Evolutionary conservation across 2,113 vertebrate species (phyloP), one percentile per base, ranked within the genome.

Genomic region (Brienomyrus brachyistius): DNA sequence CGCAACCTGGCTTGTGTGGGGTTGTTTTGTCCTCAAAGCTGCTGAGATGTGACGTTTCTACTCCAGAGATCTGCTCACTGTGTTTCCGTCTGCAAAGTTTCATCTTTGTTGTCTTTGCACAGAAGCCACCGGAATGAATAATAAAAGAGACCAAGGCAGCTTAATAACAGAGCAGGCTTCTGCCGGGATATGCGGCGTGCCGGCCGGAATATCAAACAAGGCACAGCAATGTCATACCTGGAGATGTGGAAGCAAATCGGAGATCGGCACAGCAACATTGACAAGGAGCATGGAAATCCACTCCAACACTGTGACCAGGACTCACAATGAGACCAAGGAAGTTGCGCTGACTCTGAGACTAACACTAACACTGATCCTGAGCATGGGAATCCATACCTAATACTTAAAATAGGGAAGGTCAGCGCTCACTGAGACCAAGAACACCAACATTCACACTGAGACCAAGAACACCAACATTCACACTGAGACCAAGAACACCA

Each of bases 131-230:
- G 59, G 87, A 88, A 87, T 90, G 90, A 91, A 91, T 88, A 88
- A 91, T 86, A 90, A 90, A 56, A 66, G 50, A 31, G 89, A 85
- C 84, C 62, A 86, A 80, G 70, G 74, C 45, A 23, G 62, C 88
- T 91, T 90, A 89, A 91, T 91, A 91, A 91, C 90, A 59, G 90
- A 90, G 48, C 66, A 88, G 89, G 88, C 52, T 43, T 48, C 23
- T 80, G 31, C 62, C n/a, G 89, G 9, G 27, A 56, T 47, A 23
- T 40, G 74, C 0, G 87, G 86, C 70, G n/a, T 90, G 51, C 8
- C 85, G 89, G 89, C 27, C 70, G 31, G 86, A 87, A 88, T 51
- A 90, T 47, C 48, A 74, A 88, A 50, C 74, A 13, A 35, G 74
- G 74, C 74, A 6, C 35, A 43, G 74, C 31, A 77, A 77, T 77